Conservation (phyloP, 2,888 invertebrate genomes). For the Drosophila atripex region DNA sequence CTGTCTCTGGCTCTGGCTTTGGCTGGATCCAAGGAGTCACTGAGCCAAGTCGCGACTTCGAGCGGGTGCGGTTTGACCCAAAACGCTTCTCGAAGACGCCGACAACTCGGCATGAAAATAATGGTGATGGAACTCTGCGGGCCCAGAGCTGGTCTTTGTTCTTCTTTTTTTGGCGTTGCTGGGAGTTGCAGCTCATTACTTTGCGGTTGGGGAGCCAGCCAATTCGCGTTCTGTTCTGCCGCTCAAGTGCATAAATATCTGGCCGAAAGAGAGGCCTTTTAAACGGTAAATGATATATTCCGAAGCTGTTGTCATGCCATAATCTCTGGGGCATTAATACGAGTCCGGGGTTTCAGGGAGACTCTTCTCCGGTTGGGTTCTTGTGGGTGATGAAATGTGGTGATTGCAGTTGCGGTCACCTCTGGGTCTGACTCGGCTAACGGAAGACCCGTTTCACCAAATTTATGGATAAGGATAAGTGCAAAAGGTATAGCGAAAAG, state of each 20-base stretch:
- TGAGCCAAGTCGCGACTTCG: slow-evolving; percentile 8
- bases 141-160: slow-evolving; percentile 24
- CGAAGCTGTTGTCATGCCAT: slow-evolving; percentile 44
- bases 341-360: slow-evolving; percentile 14
- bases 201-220: slow-evolving; percentile 71
- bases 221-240: slow-evolving; percentile 51
- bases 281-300: slow-evolving; percentile 69
- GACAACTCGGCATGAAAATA: slow-evolving; percentile 1
- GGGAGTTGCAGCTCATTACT: slow-evolving; percentile 66
- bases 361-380: slow-evolving; percentile 22
- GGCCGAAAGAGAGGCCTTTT: slow-evolving; percentile 14
- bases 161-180: slow-evolving; percentile 44
- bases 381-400: slow-evolving; percentile 51
- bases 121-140: slow-evolving; percentile 44
- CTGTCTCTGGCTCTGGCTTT: too few relatives aligned
- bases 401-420: slow-evolving; percentile 48
- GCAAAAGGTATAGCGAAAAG: background rate
- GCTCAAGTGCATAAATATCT: slow-evolving; percentile 74
- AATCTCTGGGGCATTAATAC: slow-evolving; percentile 65
- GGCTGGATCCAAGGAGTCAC: slow-evolving; percentile 31
- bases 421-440: slow-evolving; percentile 21
- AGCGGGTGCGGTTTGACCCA: slow-evolving; percentile 69
- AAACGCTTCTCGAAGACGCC: slow-evolving; percentile 55
- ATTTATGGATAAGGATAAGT: slow-evolving; percentile 21
- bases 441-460: slow-evolving; percentile 25